phyloP scores from a whole-genome alignment of 2,113 vertebrate species.

The Callopanchax toddi region DNA sequence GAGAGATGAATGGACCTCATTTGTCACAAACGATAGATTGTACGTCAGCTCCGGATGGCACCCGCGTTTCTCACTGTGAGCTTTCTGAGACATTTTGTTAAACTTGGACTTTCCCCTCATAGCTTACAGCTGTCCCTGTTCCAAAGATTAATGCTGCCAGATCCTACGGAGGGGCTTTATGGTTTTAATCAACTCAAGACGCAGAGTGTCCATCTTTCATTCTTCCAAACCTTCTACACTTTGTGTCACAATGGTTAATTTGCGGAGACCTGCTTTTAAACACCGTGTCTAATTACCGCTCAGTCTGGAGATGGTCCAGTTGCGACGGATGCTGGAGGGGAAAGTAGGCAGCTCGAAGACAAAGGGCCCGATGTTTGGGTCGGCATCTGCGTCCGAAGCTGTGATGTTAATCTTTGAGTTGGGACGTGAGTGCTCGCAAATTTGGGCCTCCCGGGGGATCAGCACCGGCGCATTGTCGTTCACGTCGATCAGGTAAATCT shows the following conservation, averaged over 20 bases:
- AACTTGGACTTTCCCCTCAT: slow-evolving; percentile 52
- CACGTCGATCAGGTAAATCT: slow-evolving; percentile 95
- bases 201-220: slow-evolving; percentile 17
- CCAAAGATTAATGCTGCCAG: slow-evolving; percentile 33
- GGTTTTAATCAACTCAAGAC: slow-evolving; percentile 33
- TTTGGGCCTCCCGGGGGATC: slow-evolving; percentile 90
- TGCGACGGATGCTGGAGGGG: slow-evolving; percentile 87
- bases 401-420: slow-evolving; percentile 93
- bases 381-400: slow-evolving; percentile 88
- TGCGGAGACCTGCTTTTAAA: background rate
- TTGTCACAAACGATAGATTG: slow-evolving; percentile 70
- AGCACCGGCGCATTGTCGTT: slow-evolving; percentile 95
- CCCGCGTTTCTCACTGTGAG: slow-evolving; percentile 58
- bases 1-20: slow-evolving; percentile 75
- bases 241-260: background rate
- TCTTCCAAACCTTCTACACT: background rate
- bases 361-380: slow-evolving; percentile 94
- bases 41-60: slow-evolving; percentile 63
- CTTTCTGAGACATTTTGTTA: slow-evolving; percentile 65
- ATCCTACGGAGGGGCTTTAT: slow-evolving; percentile 26
- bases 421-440: slow-evolving; percentile 88
- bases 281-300: slow-evolving; percentile 80
- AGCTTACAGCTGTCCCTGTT: slow-evolving; percentile 43
- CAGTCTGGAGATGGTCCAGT: slow-evolving; percentile 95
- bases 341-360: slow-evolving; percentile 93